A percentile compares a stretch with the other conserved stretches of the same genome.
phyloP scores from a whole-genome alignment of 1,140 invertebrate species.

The Calycopis cecrops region DNA sequence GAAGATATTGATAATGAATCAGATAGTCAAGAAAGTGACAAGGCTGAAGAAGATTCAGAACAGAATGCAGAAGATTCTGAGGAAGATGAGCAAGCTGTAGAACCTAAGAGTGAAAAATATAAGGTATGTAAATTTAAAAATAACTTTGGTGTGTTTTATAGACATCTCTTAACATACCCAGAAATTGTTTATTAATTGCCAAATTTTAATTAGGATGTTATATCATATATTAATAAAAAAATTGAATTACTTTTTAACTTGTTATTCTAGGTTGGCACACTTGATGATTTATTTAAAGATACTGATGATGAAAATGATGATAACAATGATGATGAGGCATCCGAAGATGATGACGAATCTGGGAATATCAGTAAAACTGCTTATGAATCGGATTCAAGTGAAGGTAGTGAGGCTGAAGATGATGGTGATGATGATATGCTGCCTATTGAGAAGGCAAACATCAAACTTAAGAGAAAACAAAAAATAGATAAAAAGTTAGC shows the following conservation, averaged over 20 bases:
- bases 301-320: constrained; percentile 51
- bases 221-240: too few relatives aligned
- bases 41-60: constrained; percentile 34
- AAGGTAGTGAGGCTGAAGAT: constrained; percentile 59
- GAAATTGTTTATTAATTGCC: too few relatives aligned
- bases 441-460: constrained; percentile 91
- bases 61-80: constrained; percentile 32
- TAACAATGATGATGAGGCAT: constrained; percentile 30
- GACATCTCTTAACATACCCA: too few relatives aligned
- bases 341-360: constrained; percentile 52
- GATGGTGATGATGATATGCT: constrained; percentile 81
- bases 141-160: not conserved
- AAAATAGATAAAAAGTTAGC: constrained; percentile 82
- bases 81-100: constrained; percentile 31
- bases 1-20: constrained; percentile 34
- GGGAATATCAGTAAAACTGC: constrained; percentile 43
- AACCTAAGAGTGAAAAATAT: constrained; percentile 51
- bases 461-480: constrained; percentile 86
- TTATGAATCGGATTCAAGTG: constrained; percentile 71
- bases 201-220: too few relatives aligned
- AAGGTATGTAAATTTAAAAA: constrained; percentile 37
- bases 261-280: constrained; percentile 58
- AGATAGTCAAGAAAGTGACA: constrained; percentile 33
- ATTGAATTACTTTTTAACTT: not conserved
- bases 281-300: constrained; percentile 69